Evolutionary conservation across 2,888 invertebrate genomes (phyloP), one percentile per base, ranked within the genome.

Genomic region (Aplocera efformata): DNA sequence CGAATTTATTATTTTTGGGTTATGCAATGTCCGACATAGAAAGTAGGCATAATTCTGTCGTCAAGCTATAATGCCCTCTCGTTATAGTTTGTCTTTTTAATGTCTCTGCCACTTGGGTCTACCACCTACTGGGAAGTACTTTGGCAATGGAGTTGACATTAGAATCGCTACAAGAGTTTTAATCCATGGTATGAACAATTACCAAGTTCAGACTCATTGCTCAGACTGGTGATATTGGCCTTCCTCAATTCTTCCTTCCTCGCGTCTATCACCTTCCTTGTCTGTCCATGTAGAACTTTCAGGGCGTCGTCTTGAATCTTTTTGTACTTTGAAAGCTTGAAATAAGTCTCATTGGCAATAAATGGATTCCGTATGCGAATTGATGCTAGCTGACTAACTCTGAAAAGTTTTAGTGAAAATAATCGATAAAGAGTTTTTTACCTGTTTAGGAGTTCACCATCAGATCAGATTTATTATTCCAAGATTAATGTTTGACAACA

Each of bases 301-400:
- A 89, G 40, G 1, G 78, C 73, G 25, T 74, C 61, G 5, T 73
- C 78, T 58, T 91, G 90, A n/a, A 84, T 79, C 41, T 79, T 85
- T 6, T 92, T 93, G 32, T 90, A 76, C 6, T 91, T 79, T 7
- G 24, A 10, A 5, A 92, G 69, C 43, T 88, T 82, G 39, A 80
- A 83, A 1, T 75, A 32, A 0, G 45, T n/a, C 7, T 79, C 68
- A 1, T 54, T 51, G 7, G 62, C 65, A 4, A 74, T 17, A 10
- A 79, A 59, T 0, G 69, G 61, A 41, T 79, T 72, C 9, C 72
- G 58, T 66, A 73, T 72, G 34, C 78, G 61, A 8, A 42, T 43
- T 0, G 70, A 17, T 17, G 5, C 5, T 17, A 17, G 13, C 5
- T 17, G 3, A 17, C 13, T 5, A 17, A 17, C 3, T 17, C 13